phyloP scores from a whole-genome alignment of 2,888 invertebrate species.

The Drosophila mulleri region DNA sequence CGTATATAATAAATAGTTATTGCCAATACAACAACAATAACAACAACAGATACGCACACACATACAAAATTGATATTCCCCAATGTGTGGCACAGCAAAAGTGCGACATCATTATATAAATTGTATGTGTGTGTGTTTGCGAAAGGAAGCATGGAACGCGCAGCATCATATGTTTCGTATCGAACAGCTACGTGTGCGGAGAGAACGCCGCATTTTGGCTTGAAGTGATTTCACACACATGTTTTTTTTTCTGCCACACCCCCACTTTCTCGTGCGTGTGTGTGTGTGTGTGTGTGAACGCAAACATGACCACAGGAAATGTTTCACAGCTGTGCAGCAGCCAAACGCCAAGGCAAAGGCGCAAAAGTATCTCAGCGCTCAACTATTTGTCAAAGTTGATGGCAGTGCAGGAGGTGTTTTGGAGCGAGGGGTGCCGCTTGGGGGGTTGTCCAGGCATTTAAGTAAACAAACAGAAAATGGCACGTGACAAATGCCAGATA shows the following conservation, averaged over 20 bases:
- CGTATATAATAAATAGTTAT: slow-evolving; percentile 82
- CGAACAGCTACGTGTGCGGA: slow-evolving; percentile 61
- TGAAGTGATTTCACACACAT: slow-evolving; percentile 79
- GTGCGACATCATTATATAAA: slow-evolving; percentile 81
- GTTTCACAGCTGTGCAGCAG: slow-evolving; percentile 67
- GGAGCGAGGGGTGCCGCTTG: not conserved
- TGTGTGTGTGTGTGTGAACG: slow-evolving; percentile 13
- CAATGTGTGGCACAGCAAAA: slow-evolving; percentile 58
- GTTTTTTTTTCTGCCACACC: slow-evolving; percentile 40
- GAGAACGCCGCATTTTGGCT: slow-evolving; percentile 30
- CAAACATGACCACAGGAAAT: slow-evolving; percentile 78
- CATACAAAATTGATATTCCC: slow-evolving; percentile 78
- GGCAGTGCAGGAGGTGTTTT: not conserved
- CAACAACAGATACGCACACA: not conserved
- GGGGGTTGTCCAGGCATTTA: slow-evolving; percentile 41
- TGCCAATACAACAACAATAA: slow-evolving; percentile 59
- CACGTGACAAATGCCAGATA: slow-evolving; percentile 63
- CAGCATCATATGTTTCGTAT: slow-evolving; percentile 79
- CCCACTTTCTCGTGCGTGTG: not conserved
- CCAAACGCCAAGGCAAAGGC: slow-evolving; percentile 19
- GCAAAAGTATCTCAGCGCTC: slow-evolving; percentile 46
- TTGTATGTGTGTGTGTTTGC: slow-evolving; percentile 44
- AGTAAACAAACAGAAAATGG: slow-evolving; percentile 46
- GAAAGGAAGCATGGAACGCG: slow-evolving; percentile 20
- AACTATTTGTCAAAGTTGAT: slow-evolving; percentile 66